A percentile compares a stretch with the other conserved stretches of the same genome.
Conservation (phyloP, 2,797 vertebrate species). For the Acanthis flammea region DNA sequence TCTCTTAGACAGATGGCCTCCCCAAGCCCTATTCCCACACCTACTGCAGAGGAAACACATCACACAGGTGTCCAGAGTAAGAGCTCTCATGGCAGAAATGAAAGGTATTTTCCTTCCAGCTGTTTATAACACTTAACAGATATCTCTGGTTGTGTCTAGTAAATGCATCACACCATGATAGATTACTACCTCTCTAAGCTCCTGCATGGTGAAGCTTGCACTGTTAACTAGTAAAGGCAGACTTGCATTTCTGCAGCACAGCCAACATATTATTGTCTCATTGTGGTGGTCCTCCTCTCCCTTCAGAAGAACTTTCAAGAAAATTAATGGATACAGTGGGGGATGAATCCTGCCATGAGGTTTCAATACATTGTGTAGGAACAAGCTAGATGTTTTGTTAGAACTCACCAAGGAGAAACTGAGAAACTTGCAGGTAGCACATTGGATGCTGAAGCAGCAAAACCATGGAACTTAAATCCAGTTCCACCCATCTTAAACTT, state of each 20-base stretch:
- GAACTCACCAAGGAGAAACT: not conserved
- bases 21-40: not conserved
- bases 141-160: not conserved
- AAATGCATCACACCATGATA: not conserved
- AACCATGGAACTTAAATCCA: not conserved
- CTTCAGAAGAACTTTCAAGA: not conserved
- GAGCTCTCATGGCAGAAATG: not conserved
- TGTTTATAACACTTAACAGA: not conserved
- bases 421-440: not conserved
- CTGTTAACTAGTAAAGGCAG: not conserved
- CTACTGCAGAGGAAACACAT: not conserved
- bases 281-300: not conserved
- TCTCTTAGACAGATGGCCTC: not conserved
- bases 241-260: not conserved
- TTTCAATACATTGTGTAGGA: not conserved
- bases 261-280: not conserved
- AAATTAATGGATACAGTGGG: not conserved
- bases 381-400: not conserved
- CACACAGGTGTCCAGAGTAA: not conserved
- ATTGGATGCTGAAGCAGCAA: not conserved
- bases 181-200: not conserved
- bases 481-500: not conserved
- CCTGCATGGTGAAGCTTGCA: fast-evolving
- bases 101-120: not conserved
- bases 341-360: not conserved